Conservation (phyloP, 2,888 invertebrate genomes). For the Spodoptera exigua region DNA sequence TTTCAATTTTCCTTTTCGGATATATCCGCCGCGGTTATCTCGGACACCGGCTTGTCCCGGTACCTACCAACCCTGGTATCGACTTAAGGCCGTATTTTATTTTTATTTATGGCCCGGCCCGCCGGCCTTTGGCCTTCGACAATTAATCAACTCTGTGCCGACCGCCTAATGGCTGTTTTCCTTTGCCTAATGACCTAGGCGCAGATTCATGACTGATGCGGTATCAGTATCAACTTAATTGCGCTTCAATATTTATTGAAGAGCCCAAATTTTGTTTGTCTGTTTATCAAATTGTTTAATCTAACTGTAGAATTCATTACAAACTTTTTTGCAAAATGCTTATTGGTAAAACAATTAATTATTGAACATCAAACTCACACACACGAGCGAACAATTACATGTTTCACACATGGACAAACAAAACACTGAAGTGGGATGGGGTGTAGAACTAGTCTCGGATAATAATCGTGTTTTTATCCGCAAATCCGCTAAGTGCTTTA, state of each 20-base stretch:
- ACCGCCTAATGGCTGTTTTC: slow-evolving; percentile 76
- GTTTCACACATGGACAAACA: not conserved
- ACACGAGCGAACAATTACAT: not conserved
- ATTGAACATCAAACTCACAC: not conserved
- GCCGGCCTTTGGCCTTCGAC: slow-evolving; percentile 67
- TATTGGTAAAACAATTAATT: not conserved
- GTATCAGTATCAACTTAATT: slow-evolving; percentile 61
- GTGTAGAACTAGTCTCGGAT: slow-evolving; percentile 17
- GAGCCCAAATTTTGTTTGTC: slow-evolving; percentile 34
- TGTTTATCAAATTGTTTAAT: slow-evolving; percentile 18
- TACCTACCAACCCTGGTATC: slow-evolving; percentile 58
- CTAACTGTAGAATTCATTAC: not conserved
- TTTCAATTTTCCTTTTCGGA: slow-evolving; percentile 44
- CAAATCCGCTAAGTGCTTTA: slow-evolving; percentile 41
- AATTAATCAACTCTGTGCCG: slow-evolving; percentile 76
- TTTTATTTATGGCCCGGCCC: slow-evolving; percentile 74
- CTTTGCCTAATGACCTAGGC: slow-evolving; percentile 76
- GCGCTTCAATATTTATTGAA: slow-evolving; percentile 51
- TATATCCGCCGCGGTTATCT: slow-evolving; percentile 50
- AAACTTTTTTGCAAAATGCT: not conserved
- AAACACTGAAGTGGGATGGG: slow-evolving; percentile 22
- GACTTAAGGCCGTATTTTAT: slow-evolving; percentile 73
- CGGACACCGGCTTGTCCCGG: slow-evolving; percentile 38
- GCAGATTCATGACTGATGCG: slow-evolving; percentile 63
- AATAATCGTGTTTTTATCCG: slow-evolving; percentile 41